Evolutionary conservation across 2,888 invertebrate species (phyloP).

Genomic region (Drosophila sordidula): DNA sequence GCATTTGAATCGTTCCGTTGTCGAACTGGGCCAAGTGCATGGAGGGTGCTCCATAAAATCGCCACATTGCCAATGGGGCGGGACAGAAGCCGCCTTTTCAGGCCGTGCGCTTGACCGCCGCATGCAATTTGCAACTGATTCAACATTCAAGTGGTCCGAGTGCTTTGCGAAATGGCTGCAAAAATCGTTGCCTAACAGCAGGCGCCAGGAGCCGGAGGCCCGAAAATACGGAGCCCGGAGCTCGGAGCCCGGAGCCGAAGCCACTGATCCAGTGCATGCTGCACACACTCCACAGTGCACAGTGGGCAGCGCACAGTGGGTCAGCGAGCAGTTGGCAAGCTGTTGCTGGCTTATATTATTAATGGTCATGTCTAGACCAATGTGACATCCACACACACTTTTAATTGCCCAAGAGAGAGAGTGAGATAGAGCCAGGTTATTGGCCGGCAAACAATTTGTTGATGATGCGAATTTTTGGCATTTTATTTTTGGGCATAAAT

Average conservation of each 20-base stretch:
- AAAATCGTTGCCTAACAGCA: conserved; percentile 47
- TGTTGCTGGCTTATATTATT: conserved; percentile 65
- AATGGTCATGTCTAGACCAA: conserved; percentile 71
- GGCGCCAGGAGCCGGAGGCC: conserved; percentile 23
- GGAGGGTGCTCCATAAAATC: conserved; percentile 35
- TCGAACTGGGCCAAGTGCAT: conserved; percentile 55
- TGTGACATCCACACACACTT: conserved; percentile 52
- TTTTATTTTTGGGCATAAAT: conserved; percentile 58
- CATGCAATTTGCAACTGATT: conserved; percentile 78
- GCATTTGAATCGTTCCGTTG: conserved; percentile 41
- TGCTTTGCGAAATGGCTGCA: conserved; percentile 45
- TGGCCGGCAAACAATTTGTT: conserved; percentile 35
- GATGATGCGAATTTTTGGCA: conserved; percentile 52
- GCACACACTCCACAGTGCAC: conserved; percentile 4
- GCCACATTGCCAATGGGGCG: conserved; percentile 25
- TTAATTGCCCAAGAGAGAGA: conserved; percentile 52
- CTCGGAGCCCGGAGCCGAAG: not conserved
- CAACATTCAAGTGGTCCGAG: conserved; percentile 65
- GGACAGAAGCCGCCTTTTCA: conserved; percentile 26
- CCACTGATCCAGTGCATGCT: not conserved
- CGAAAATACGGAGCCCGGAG: not conserved
- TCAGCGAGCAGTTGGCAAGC: conserved; percentile 23
- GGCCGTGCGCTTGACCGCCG: conserved; percentile 56
- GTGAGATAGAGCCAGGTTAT: conserved; percentile 1
- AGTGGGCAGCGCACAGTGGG: conserved; percentile 12